Percentiles rank a stretch among this genome's conserved stretches.
Conservation (phyloP, 2,888 invertebrate genomes). For the Polydrusus cervinus region DNA sequence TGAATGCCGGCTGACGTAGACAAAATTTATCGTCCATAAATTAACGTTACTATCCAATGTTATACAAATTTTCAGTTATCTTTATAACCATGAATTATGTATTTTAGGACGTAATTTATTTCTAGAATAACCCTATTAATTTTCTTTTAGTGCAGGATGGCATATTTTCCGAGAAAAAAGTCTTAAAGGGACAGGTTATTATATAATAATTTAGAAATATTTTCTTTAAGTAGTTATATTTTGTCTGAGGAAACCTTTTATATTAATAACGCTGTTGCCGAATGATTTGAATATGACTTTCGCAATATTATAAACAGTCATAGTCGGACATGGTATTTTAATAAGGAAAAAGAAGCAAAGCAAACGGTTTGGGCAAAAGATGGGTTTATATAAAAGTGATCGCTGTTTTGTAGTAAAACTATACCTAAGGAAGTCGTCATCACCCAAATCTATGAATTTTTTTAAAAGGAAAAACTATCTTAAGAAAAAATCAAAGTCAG, state of each 20-base stretch:
- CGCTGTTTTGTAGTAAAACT: too few relatives aligned
- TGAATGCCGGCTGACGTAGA: slow-evolving; percentile 52
- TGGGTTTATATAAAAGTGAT: too few relatives aligned
- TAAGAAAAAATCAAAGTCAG: slow-evolving; percentile 13
- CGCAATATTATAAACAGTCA: too few relatives aligned
- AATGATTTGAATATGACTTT: too few relatives aligned
- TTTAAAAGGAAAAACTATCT: not conserved
- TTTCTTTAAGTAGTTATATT: not conserved
- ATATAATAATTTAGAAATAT: not conserved
- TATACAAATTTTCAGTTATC: slow-evolving; percentile 58
- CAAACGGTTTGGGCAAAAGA: too few relatives aligned
- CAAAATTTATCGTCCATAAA: slow-evolving; percentile 60
- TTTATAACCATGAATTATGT: slow-evolving; percentile 57
- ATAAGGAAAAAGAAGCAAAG: too few relatives aligned
- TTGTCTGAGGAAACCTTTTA: too few relatives aligned
- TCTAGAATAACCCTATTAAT: slow-evolving; percentile 42
- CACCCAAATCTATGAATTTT: too few relatives aligned
- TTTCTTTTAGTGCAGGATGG: slow-evolving; percentile 34
- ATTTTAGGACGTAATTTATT: slow-evolving; percentile 48
- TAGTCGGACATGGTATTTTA: too few relatives aligned
- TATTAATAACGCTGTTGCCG: too few relatives aligned
- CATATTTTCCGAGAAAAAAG: slow-evolving; percentile 30
- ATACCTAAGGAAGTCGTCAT: too few relatives aligned
- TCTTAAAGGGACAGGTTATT: slow-evolving; percentile 27
- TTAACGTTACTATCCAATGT: slow-evolving; percentile 55